These are phyloP conservation scores for Lerema accius DNA, from an alignment of 1,140 invertebrate species.

Conservation along the genomic window DNA sequence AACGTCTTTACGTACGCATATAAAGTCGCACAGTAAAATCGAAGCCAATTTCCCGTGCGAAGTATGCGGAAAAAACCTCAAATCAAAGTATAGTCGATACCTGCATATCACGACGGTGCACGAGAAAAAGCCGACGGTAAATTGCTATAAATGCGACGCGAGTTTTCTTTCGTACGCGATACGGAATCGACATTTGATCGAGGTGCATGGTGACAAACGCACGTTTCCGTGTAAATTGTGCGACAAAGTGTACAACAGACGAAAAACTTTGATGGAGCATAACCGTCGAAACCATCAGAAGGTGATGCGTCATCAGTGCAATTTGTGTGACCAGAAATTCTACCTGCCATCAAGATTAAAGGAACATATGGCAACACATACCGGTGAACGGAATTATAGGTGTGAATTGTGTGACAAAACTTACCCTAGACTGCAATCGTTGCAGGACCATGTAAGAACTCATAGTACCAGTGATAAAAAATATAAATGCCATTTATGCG, in stretches of 20 bases:
- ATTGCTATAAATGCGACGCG: slow-evolving; percentile 71
- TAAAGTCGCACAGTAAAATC: slow-evolving; percentile 62
- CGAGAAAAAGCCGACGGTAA: slow-evolving; percentile 67
- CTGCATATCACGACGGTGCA: slow-evolving; percentile 66
- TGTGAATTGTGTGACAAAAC: slow-evolving; percentile 72
- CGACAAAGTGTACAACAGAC: slow-evolving; percentile 69
- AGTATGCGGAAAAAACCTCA: slow-evolving; percentile 69
- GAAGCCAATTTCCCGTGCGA: slow-evolving; percentile 67
- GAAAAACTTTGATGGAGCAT: slow-evolving; percentile 74
- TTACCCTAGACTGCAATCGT: slow-evolving; percentile 64
- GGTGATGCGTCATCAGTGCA: slow-evolving; percentile 66
- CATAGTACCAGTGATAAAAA: slow-evolving; percentile 53
- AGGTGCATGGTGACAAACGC: slow-evolving; percentile 66
- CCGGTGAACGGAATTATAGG: slow-evolving; percentile 66
- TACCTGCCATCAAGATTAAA: slow-evolving; percentile 68
- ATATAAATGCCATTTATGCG: slow-evolving; percentile 66
- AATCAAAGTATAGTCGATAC: slow-evolving; percentile 67
- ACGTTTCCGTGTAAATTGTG: slow-evolving; percentile 71
- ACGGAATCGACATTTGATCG: slow-evolving; percentile 65
- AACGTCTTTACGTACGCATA: slow-evolving; percentile 60
- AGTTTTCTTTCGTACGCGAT: slow-evolving; percentile 66
- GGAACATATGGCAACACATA: slow-evolving; percentile 74
- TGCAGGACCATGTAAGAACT: slow-evolving; percentile 64
- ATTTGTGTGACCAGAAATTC: slow-evolving; percentile 68
- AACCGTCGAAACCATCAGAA: slow-evolving; percentile 68